Evolutionary conservation across 92 coral and sea anemone genomes (phyloP).

Genomic region (Metridium senile): DNA sequence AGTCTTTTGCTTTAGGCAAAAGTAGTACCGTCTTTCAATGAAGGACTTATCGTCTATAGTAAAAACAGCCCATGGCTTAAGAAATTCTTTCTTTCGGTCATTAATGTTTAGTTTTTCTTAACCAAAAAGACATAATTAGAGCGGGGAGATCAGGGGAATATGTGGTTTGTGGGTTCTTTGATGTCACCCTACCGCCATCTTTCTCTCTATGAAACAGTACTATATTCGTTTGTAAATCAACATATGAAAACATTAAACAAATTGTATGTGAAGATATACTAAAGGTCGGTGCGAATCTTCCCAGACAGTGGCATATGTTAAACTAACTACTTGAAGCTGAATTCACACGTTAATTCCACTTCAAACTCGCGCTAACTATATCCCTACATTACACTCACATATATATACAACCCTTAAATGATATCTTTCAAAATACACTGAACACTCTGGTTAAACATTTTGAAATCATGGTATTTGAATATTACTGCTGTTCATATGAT

Average conservation of each 20-base stretch:
- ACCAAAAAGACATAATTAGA: constrained; percentile 36
- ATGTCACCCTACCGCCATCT: constrained; percentile 13
- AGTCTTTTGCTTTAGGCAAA: neutral
- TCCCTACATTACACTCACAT: too few relatives aligned
- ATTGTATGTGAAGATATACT: too few relatives aligned
- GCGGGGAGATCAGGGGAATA: constrained; percentile 37
- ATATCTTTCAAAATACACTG: too few relatives aligned
- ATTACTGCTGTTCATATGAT: too few relatives aligned
- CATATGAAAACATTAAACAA: neutral
- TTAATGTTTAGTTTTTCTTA: constrained; percentile 27
- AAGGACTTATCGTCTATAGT: neutral
- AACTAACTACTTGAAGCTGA: too few relatives aligned
- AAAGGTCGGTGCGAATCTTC: neutral
- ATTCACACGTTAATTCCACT: too few relatives aligned
- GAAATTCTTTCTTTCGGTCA: neutral
- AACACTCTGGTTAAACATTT: too few relatives aligned
- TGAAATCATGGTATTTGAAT: too few relatives aligned
- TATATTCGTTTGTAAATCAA: neutral
- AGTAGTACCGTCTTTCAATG: neutral
- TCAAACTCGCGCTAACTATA: too few relatives aligned
- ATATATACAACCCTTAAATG: too few relatives aligned
- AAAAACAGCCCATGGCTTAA: neutral
- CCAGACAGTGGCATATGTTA: neutral
- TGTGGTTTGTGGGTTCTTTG: constrained; percentile 49
- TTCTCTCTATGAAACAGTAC: neutral